phyloP scores from a whole-genome alignment of 2,113 vertebrate genomes.

The Bubalus kerabau region DNA sequence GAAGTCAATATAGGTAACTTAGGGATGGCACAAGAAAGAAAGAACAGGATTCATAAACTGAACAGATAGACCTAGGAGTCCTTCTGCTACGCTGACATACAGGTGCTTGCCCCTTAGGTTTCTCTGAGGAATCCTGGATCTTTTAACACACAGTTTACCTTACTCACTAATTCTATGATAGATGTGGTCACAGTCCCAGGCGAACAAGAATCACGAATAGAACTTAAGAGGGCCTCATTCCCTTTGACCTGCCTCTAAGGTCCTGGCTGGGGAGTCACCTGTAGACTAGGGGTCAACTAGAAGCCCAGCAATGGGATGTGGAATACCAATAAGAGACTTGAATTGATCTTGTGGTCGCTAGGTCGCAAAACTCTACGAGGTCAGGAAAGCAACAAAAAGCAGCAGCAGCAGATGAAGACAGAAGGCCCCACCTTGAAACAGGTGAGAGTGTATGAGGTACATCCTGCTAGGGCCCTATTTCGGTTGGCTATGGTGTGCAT shows the following conservation, averaged over 20 bases:
- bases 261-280: background rate
- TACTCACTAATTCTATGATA: background rate
- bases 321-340: background rate
- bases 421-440: background rate
- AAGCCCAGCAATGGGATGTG: background rate
- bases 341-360: constrained; percentile 14
- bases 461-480: background rate
- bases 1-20: background rate
- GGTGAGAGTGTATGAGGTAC: background rate
- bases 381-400: background rate
- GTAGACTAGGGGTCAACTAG: background rate
- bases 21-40: background rate
- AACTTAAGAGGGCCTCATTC: background rate
- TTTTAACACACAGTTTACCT: background rate
- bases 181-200: background rate
- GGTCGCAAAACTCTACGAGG: background rate
- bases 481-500: fast-evolving
- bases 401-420: background rate
- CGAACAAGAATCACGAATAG: background rate
- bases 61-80: background rate
- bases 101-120: background rate
- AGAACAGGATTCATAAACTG: background rate
- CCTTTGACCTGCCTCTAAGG: background rate
- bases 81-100: background rate
- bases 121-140: background rate